Evolutionary conservation across 2,113 vertebrate genomes (phyloP).

Genomic region (Syrmaticus mikado): DNA sequence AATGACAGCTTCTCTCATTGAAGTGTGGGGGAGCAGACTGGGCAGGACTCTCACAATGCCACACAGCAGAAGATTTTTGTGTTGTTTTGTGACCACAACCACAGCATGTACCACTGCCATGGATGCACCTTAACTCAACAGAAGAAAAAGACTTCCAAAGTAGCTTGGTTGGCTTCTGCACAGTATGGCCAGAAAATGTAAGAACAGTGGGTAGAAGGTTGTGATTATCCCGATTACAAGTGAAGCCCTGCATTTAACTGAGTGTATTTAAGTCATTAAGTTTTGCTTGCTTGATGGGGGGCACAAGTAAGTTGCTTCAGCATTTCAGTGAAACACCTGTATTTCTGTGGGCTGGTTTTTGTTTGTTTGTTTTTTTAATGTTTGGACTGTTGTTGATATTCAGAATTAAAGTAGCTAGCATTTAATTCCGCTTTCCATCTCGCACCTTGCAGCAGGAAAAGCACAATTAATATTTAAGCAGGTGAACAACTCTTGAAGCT

Average conservation of each 20-base stretch:
- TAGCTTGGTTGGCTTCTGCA: too few species aligned
- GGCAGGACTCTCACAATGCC: neutral
- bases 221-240: too few species aligned
- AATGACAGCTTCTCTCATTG: fast-evolving
- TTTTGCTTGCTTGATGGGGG: neutral
- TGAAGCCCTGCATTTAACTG: too few species aligned
- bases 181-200: too few species aligned
- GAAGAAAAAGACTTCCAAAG: neutral
- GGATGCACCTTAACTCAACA: neutral
- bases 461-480: neutral
- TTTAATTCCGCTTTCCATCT: neutral
- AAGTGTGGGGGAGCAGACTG: neutral
- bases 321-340: neutral
- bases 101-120: fast-evolving
- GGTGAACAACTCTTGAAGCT: neutral
- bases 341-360: neutral
- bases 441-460: neutral
- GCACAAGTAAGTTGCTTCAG: neutral
- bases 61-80: neutral
- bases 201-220: too few species aligned
- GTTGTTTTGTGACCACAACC: neutral
- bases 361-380: neutral
- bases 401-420: neutral
- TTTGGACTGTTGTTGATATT: neutral
- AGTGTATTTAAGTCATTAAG: too few species aligned